Conservation (phyloP, 2,888 invertebrate genomes). For the Automeris io region DNA sequence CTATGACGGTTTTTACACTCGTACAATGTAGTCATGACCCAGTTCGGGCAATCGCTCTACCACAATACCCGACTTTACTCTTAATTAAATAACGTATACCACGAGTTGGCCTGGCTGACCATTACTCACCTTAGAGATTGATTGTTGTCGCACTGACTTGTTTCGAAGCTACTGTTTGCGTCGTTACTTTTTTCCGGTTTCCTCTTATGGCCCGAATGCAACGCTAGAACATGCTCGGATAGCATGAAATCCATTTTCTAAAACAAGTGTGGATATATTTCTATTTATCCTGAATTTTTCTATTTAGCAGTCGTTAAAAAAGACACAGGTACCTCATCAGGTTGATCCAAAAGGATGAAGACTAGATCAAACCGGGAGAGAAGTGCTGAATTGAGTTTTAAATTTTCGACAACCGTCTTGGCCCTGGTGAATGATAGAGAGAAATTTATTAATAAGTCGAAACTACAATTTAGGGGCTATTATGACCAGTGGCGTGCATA, state of each 20-base stretch:
- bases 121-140: conserved; percentile 43
- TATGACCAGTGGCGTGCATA: no score
- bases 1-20: no score
- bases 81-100: no score
- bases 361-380: conserved; percentile 95
- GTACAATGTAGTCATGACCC: no score
- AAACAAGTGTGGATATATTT: conserved; percentile 9
- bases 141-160: conserved; percentile 47
- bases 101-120: no score
- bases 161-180: conserved; percentile 35
- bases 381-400: conserved; percentile 89
- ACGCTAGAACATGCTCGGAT: conserved; percentile 89
- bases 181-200: conserved; percentile 26
- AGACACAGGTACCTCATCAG: conserved; percentile 80
- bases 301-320: neutral
- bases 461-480: no score
- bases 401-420: conserved; percentile 92
- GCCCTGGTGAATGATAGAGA: conserved; percentile 53
- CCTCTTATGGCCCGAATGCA: conserved; percentile 77
- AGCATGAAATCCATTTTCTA: conserved; percentile 85
- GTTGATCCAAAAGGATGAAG: conserved; percentile 92
- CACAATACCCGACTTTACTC: no score
- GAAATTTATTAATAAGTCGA: neutral
- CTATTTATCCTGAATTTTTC: neutral
- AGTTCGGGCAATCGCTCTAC: no score